Conservation (phyloP, 1,140 invertebrate genomes). For the Drosophila eugracilis region DNA sequence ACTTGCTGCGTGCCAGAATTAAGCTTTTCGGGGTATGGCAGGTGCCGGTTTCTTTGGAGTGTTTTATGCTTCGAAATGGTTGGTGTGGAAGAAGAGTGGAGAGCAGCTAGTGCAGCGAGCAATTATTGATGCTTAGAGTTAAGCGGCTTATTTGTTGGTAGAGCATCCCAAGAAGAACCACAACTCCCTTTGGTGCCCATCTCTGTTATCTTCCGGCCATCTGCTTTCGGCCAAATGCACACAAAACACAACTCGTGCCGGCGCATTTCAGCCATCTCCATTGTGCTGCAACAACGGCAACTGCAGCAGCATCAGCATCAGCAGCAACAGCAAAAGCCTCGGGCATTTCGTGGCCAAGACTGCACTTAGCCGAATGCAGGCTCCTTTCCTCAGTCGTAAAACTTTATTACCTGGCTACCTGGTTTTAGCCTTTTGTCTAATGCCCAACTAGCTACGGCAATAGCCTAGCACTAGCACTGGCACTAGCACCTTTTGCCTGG, state of each 20-base stretch:
- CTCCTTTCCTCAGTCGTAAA: slow-evolving; percentile 62
- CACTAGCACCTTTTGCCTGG: slow-evolving; percentile 30
- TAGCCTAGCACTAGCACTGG: neutral
- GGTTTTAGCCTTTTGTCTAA: slow-evolving; percentile 68
- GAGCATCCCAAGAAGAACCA: too few relatives aligned
- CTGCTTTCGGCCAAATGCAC: slow-evolving; percentile 24
- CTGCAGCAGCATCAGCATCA: neutral
- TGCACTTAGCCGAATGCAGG: slow-evolving; percentile 9
- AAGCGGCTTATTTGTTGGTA: slow-evolving; percentile 65
- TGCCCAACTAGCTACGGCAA: too few relatives aligned
- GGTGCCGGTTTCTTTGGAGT: neutral
- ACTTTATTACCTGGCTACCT: slow-evolving; percentile 77
- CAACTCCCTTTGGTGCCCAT: neutral
- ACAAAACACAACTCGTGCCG: slow-evolving; percentile 14
- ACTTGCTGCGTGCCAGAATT: slow-evolving; percentile 34
- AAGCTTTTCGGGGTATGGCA: neutral
- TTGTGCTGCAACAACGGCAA: slow-evolving; percentile 17
- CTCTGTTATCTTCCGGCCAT: slow-evolving; percentile 53
- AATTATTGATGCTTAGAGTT: slow-evolving; percentile 62
- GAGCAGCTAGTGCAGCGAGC: slow-evolving; percentile 4
- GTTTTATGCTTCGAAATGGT: too few relatives aligned
- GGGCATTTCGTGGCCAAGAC: slow-evolving; percentile 22
- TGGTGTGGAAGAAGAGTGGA: neutral
- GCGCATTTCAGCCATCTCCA: slow-evolving; percentile 7
- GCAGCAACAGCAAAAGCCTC: slow-evolving; percentile 44